phyloP scores from a whole-genome alignment of 2,888 invertebrate species.

The Eustalomyia histrio region DNA sequence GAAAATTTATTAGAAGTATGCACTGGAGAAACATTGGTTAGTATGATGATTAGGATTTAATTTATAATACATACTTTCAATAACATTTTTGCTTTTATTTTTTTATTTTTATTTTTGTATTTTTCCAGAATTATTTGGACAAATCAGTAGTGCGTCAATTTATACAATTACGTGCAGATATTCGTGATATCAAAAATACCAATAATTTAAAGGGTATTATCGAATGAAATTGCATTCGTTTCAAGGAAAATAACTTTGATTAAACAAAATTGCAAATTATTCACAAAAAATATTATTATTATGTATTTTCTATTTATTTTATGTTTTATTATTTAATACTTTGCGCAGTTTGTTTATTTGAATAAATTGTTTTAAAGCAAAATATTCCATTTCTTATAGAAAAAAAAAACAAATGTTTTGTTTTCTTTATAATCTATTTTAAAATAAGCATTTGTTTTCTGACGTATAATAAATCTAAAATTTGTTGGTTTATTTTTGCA shows the following conservation, averaged over 20 bases:
- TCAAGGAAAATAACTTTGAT: not conserved
- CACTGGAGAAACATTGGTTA: conserved; percentile 94
- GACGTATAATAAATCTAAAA: not conserved
- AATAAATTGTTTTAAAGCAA: not conserved
- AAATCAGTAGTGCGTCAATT: conserved; percentile 93
- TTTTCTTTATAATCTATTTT: not conserved
- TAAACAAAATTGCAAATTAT: not conserved
- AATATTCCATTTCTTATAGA: not conserved
- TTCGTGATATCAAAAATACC: conserved; percentile 89
- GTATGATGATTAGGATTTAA: conserved; percentile 14
- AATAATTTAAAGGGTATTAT: conserved; percentile 83
- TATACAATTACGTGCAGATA: conserved; percentile 96
- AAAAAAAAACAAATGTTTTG: not conserved
- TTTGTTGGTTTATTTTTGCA: not conserved
- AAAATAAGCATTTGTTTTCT: not conserved
- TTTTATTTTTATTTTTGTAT: too few relatives aligned
- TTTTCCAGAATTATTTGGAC: conserved; percentile 91
- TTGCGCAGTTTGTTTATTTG: not conserved
- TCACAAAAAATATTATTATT: not conserved
- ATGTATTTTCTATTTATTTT: not conserved
- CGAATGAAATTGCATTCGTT: conserved; percentile 69
- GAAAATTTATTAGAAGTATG: conserved; percentile 98
- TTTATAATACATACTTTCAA: conserved; percentile 16
- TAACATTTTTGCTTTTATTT: conserved; percentile 59
- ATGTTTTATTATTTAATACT: not conserved